These are phyloP conservation scores for Gari tellinella DNA, from an alignment of 2,888 invertebrate species.

Conservation along the genomic window DNA sequence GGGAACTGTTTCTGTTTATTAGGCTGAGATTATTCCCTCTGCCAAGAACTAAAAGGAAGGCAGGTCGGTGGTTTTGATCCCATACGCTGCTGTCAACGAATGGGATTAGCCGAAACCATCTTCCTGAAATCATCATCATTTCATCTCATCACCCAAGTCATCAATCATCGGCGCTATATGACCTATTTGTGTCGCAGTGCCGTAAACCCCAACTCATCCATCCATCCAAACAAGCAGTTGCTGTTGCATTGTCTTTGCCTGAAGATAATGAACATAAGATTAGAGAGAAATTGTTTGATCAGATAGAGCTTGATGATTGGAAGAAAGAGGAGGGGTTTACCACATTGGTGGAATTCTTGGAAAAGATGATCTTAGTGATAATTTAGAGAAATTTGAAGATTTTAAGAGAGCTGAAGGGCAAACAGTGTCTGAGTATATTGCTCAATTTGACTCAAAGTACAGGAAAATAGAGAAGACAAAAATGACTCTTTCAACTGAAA, in stretches of 20 bases:
- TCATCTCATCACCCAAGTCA: too few relatives aligned
- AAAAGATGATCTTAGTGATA: conserved; percentile 52
- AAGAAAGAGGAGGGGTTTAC: conserved; percentile 42
- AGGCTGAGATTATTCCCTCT: too few relatives aligned
- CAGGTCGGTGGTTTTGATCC: too few relatives aligned
- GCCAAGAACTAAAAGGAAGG: too few relatives aligned
- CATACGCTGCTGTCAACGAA: too few relatives aligned
- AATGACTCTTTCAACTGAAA: conserved; percentile 60
- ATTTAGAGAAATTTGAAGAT: conserved; percentile 49
- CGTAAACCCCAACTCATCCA: too few relatives aligned
- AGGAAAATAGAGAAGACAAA: conserved; percentile 55
- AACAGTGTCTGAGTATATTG: conserved; percentile 43
- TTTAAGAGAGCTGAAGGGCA: conserved; percentile 32
- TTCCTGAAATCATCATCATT: too few relatives aligned
- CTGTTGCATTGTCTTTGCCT: conserved; percentile 51
- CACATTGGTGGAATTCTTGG: conserved; percentile 35
- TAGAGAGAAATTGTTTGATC: conserved; percentile 53
- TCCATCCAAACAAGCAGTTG: conserved; percentile 50
- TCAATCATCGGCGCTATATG: too few relatives aligned
- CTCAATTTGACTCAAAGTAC: conserved; percentile 52
- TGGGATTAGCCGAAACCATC: too few relatives aligned
- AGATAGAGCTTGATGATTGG: conserved; percentile 38
- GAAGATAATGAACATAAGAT: conserved; percentile 41
- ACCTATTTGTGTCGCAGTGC: too few relatives aligned
- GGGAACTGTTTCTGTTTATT: too few relatives aligned